phyloP scores from a whole-genome alignment of 2,888 invertebrate genomes.

The Drosophila borealis region DNA sequence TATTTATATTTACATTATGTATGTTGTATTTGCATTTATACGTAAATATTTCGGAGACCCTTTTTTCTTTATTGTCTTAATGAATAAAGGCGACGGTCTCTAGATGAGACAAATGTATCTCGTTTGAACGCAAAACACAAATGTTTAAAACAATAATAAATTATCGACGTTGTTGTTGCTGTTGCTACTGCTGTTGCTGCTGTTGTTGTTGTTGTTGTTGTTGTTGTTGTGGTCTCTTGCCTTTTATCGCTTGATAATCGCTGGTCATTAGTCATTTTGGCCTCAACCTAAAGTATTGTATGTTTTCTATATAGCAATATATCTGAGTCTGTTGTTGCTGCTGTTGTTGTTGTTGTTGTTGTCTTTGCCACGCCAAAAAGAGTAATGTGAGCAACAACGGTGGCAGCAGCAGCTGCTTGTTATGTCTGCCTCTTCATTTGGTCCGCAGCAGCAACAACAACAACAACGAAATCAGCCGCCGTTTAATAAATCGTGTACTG shows the following conservation, averaged over 20 bases:
- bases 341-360: slow-evolving; percentile 48
- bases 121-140: slow-evolving; percentile 80
- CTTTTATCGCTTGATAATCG: slow-evolving; percentile 83
- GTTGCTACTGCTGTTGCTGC: slow-evolving; percentile 15
- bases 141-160: slow-evolving; percentile 82
- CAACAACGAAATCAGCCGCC: slow-evolving; percentile 41
- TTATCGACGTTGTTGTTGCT: slow-evolving; percentile 60
- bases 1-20: slow-evolving; percentile 19
- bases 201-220: slow-evolving; percentile 36
- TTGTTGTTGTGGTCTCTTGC: slow-evolving; percentile 61
- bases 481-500: slow-evolving; percentile 81
- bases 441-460: slow-evolving; percentile 53
- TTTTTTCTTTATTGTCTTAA: slow-evolving; percentile 64
- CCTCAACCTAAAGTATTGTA: slow-evolving; percentile 79
- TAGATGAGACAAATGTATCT: slow-evolving; percentile 75
- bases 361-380: slow-evolving; percentile 75
- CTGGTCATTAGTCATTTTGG: slow-evolving; percentile 83
- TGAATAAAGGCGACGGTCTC: slow-evolving; percentile 67
- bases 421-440: slow-evolving; percentile 71
- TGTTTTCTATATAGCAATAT: slow-evolving; percentile 75
- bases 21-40: slow-evolving; percentile 14
- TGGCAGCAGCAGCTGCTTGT: slow-evolving; percentile 74
- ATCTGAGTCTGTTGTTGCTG: slow-evolving; percentile 64
- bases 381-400: slow-evolving; percentile 80
- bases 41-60: slow-evolving; percentile 34